Conservation (phyloP, 2,888 invertebrate genomes). For the Schizaphis graminum region DNA sequence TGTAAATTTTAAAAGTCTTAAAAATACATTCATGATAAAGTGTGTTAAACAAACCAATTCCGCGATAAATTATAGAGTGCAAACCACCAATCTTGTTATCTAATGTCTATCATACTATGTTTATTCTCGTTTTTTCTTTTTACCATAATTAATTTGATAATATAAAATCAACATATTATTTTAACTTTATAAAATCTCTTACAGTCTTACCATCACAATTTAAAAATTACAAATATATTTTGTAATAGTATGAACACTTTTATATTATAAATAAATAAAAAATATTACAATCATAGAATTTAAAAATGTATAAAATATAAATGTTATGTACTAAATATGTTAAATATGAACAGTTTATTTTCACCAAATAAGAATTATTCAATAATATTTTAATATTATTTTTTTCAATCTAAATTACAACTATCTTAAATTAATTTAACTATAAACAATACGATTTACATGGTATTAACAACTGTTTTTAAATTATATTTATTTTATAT, state of each 20-base stretch:
- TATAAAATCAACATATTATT: not conserved
- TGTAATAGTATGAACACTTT: not conserved
- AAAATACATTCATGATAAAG: too few relatives aligned
- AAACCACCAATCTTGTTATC: too few relatives aligned
- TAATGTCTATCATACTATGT: not conserved
- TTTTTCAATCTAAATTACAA: not conserved
- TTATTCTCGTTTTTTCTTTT: not conserved
- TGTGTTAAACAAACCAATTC: too few relatives aligned
- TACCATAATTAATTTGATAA: not conserved
- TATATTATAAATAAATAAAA: not conserved
- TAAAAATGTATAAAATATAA: not conserved
- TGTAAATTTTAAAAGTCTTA: too few relatives aligned
- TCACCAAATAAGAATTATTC: not conserved
- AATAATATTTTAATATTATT: not conserved
- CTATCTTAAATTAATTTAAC: not conserved
- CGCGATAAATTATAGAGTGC: too few relatives aligned
- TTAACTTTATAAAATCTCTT: not conserved
- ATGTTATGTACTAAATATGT: not conserved
- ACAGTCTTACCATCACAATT: not conserved
- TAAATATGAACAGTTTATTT: not conserved
- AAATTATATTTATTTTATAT: constrained; percentile 24
- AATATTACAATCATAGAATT: not conserved
- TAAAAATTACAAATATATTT: not conserved
- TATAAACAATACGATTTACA: not conserved
- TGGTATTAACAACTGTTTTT: not conserved